These are phyloP conservation scores for Tinamus guttatus DNA, from an alignment of 2,113 vertebrate genomes.

Conservation along the genomic window DNA sequence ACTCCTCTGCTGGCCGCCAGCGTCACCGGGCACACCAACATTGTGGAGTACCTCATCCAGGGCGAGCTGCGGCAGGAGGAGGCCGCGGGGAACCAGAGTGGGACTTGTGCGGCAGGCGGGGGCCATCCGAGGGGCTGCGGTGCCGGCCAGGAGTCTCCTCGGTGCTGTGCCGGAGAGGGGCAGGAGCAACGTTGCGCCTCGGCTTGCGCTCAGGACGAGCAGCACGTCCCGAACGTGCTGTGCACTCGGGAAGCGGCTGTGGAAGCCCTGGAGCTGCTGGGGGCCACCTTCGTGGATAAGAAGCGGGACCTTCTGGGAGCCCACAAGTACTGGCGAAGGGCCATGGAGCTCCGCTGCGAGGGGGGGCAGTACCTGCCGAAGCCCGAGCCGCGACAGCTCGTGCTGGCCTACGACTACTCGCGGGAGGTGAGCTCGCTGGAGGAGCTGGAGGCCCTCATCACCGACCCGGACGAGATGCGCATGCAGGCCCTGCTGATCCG, in stretches of 20 bases:
- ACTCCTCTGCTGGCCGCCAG: slow-evolving; percentile 93
- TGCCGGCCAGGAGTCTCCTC: background rate
- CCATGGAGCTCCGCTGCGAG: slow-evolving; percentile 91
- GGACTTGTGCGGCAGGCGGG: background rate
- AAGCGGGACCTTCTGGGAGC: slow-evolving; percentile 92
- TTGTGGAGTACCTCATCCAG: slow-evolving; percentile 94
- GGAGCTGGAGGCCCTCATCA: slow-evolving; percentile 92
- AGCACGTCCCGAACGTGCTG: background rate
- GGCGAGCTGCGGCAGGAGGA: slow-evolving; percentile 53
- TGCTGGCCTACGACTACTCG: slow-evolving; percentile 90
- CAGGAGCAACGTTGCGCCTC: slow-evolving; percentile 31
- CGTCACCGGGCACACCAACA: slow-evolving; percentile 94
- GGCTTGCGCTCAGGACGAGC: background rate
- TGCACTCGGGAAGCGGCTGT: slow-evolving; percentile 85
- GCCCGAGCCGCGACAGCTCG: slow-evolving; percentile 84
- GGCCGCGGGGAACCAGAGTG: background rate
- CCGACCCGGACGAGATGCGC: slow-evolving; percentile 94
- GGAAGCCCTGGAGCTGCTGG: slow-evolving; percentile 90
- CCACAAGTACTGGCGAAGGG: slow-evolving; percentile 91
- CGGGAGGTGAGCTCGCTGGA: slow-evolving; percentile 85
- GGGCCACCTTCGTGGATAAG: slow-evolving; percentile 95
- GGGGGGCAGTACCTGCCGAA: slow-evolving; percentile 80
- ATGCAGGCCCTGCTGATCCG: slow-evolving; percentile 93
- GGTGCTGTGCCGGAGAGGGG: background rate
- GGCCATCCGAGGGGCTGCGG: background rate